A percentile compares a stretch with the other conserved stretches of the same genome.
phyloP scores from a whole-genome alignment of 2,888 invertebrate genomes.

The Lasioglossum oenotherae region DNA sequence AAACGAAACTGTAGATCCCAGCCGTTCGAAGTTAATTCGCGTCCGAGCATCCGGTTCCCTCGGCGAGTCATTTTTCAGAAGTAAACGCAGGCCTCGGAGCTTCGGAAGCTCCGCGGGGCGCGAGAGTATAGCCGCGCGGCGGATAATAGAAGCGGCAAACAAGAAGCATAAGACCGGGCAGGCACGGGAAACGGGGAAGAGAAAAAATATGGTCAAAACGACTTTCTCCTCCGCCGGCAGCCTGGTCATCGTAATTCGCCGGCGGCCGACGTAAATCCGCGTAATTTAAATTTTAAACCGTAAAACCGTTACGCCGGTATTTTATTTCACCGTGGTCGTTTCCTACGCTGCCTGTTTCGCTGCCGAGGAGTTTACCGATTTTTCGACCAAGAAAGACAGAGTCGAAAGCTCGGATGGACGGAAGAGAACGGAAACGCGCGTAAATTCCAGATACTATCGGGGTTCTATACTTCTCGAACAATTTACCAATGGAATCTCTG shows the following conservation, averaged over 20 bases:
- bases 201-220: slow-evolving; percentile 34
- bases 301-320: slow-evolving; percentile 45
- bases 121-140: background rate
- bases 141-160: background rate
- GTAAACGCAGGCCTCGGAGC: background rate
- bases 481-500: background rate
- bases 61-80: background rate
- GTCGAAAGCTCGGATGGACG: background rate
- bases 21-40: background rate
- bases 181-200: slow-evolving; percentile 8
- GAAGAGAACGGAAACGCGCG: slow-evolving; percentile 48
- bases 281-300: slow-evolving; percentile 60
- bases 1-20: background rate
- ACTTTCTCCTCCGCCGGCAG: slow-evolving; percentile 20
- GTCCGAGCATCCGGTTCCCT: background rate
- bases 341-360: background rate
- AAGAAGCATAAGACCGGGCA: background rate
- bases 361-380: slow-evolving; percentile 16
- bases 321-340: slow-evolving; percentile 34
- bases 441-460: slow-evolving; percentile 62
- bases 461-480: background rate
- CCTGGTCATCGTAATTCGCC: slow-evolving; percentile 48
- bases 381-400: background rate
- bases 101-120: slow-evolving; percentile 16
- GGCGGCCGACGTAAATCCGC: slow-evolving; percentile 42